Evolutionary conservation across 1,140 invertebrate species (phyloP).

Genomic region (Antheraea pernyi): DNA sequence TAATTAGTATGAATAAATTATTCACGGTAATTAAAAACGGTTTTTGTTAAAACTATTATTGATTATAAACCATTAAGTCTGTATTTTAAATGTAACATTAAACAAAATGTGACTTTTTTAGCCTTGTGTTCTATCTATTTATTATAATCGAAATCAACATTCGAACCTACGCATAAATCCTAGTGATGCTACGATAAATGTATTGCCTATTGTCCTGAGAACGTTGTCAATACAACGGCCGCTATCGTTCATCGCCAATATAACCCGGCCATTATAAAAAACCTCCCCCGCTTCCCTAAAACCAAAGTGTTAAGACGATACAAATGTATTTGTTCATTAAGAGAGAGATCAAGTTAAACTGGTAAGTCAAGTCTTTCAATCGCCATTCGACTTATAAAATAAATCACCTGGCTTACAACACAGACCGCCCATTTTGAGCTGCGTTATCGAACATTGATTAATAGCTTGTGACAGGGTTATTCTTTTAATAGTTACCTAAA

Average conservation of each 20-base stretch:
- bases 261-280: conserved; percentile 28
- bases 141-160: background rate
- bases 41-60: no score
- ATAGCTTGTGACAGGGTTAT: conserved; percentile 67
- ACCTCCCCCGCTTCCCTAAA: conserved; percentile 20
- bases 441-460: conserved; percentile 73
- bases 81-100: background rate
- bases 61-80: no score
- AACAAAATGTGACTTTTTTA: background rate
- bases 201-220: conserved; percentile 52
- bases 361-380: conserved; percentile 39
- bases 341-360: conserved; percentile 24
- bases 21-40: no score
- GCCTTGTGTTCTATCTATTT: background rate
- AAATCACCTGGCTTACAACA: conserved; percentile 63
- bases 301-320: conserved; percentile 3
- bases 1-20: no score
- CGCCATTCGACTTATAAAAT: conserved; percentile 48
- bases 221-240: conserved; percentile 44
- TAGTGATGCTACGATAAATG: conserved; percentile 32
- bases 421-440: conserved; percentile 42
- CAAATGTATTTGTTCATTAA: background rate
- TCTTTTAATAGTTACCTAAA: conserved; percentile 68
- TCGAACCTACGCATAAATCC: background rate
- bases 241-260: conserved; percentile 47